Evolutionary conservation across 1,140 invertebrate species (phyloP), one percentile per base, ranked within the genome.

Genomic region (Vollenhovia emeryi): DNA sequence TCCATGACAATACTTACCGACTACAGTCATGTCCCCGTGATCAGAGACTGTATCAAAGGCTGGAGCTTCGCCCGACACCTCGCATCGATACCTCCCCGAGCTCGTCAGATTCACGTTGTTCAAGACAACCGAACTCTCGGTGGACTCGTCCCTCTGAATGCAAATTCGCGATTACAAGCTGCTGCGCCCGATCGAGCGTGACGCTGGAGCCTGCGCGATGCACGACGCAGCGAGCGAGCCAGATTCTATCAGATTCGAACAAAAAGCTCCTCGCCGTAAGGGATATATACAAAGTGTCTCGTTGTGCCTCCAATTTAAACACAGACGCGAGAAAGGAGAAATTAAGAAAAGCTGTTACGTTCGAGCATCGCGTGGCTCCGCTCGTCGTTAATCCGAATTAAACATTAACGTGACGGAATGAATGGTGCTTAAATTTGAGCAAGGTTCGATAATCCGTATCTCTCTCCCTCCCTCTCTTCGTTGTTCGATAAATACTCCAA

Each of bases 61-160:
- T n/a, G 97, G 97, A 9, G 97, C 97, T 94, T 98, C 98, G 1
- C 97, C 98, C 5, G 97, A 98, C 75, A 98, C 97, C 93, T 98
- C 97, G 92, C 98, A 98, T 73, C 97, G 95, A 95, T 98, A 98
- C 24, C 96, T 95, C 36, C 98, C 98, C 40, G 96, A 96, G 59
- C 97, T 97, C 90, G 97, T 96, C 87, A 98, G 94, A 87, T 97
- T 96, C 84, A 98, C 96, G 59, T 97, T 96, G 87, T 95, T 96
- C 86, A 98, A 93, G 57, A 97, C 96, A 68, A 98, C 97, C 91
- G 96, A 96, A 74, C 95, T 96, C 66, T 97, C 96, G 87, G 97
- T 97, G 15, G 97, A 97, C 90, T 97, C 96, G 87, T 96, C 96
- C 85, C 96, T 95, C 97, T 98, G 96, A 33, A 86, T 85, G 78